A percentile compares a stretch with the other conserved stretches of the same genome.
Conservation (phyloP, 2,797 vertebrate genomes). For the Alosa sapidissima region DNA sequence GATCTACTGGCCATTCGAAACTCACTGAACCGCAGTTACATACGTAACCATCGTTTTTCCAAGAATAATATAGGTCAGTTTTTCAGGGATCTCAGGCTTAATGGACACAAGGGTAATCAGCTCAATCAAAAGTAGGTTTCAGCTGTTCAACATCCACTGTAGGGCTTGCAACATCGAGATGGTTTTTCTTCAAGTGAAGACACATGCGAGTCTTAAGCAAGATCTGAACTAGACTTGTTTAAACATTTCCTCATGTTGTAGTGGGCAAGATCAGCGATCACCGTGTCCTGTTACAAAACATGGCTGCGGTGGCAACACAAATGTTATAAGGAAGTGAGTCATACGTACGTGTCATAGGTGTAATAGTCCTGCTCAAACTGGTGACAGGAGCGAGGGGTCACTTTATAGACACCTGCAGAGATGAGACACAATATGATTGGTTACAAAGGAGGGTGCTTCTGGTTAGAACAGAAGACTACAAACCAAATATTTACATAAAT, state of each 20-base stretch:
- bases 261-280: not conserved
- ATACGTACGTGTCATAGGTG: conserved; percentile 94
- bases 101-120: too few species aligned
- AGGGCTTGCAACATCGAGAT: not conserved
- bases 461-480: not conserved
- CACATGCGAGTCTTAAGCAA: too few species aligned
- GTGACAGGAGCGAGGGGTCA: conserved; percentile 97
- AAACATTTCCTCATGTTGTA: not conserved
- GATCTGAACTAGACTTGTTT: too few species aligned
- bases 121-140: too few species aligned
- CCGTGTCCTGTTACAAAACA: not conserved
- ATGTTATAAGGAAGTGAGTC: not conserved
- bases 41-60: too few species aligned
- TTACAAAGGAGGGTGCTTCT: not conserved
- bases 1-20: too few species aligned
- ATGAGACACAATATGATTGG: not conserved
- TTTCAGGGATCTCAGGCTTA: too few species aligned
- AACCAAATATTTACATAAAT: too few species aligned
- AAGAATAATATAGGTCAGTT: too few species aligned
- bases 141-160: not conserved
- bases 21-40: too few species aligned
- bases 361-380: conserved; percentile 97
- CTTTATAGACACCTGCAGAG: conserved; percentile 90
- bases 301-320: not conserved
- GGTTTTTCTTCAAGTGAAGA: too few species aligned